A percentile compares a stretch with the other conserved stretches of the same genome.
phyloP scores from a whole-genome alignment of 1,140 invertebrate species.

The Drosophila nasuta region DNA sequence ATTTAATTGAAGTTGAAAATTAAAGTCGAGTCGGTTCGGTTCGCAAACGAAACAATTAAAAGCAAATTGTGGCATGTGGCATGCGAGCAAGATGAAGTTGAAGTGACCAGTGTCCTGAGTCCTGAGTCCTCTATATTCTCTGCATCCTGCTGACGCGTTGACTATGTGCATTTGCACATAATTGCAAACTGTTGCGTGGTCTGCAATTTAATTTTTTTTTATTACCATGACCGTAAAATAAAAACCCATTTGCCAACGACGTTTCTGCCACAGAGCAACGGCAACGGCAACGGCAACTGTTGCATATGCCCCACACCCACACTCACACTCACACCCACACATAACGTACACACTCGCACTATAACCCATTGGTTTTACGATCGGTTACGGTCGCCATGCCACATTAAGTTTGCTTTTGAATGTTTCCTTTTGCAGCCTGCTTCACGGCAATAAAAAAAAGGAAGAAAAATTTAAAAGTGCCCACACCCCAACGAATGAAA shows the following conservation, averaged over 20 bases:
- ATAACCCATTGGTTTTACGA: conserved; percentile 72
- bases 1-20: conserved; percentile 44
- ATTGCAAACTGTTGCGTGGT: conserved; percentile 79
- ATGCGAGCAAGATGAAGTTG: neutral
- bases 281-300: conserved; percentile 66
- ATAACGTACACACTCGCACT: conserved; percentile 37
- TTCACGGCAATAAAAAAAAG: conserved; percentile 33
- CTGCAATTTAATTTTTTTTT: conserved; percentile 62
- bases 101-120: neutral
- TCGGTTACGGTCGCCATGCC: conserved; percentile 64
- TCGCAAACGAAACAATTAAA: conserved; percentile 55
- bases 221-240: conserved; percentile 51
- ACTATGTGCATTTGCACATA: conserved; percentile 67
- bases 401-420: conserved; percentile 68
- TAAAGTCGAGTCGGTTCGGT: conserved; percentile 34
- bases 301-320: conserved; percentile 50
- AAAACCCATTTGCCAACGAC: conserved; percentile 47
- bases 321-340: conserved; percentile 14
- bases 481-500: conserved; percentile 29
- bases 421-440: conserved; percentile 50
- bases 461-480: conserved; percentile 47
- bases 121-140: neutral
- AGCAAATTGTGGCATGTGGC: conserved; percentile 45
- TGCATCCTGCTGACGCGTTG: conserved; percentile 1
- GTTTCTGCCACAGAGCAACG: conserved; percentile 37